Base-by-base conservation (phyloP, 2,797 vertebrate species). In the Syngnathus rostellatus region DNA sequence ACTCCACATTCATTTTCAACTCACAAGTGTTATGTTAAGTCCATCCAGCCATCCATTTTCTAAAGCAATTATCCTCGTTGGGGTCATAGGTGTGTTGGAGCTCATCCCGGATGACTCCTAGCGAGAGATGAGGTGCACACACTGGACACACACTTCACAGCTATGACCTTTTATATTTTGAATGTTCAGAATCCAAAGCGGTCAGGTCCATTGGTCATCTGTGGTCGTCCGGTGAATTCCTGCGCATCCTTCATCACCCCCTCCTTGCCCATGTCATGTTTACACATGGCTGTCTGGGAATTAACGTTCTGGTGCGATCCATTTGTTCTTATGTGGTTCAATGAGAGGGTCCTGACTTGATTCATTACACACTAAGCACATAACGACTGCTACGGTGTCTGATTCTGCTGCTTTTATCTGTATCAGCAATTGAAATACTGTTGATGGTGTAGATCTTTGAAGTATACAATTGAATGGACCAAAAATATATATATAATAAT, bases 241-340 rank as follows among this genome's bases (percentile, higher is more conserved):
- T 40, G 8, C 61, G 61, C 63, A 73, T 85, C 80, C 76, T 65
- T 84, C 83, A 80, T 76, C 23, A 63, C 65, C 68, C 31, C 72
- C 62, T 54, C 54, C 64, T 21, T 63, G 23, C 53, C 23, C 48
- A 9, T 51, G 53, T 54, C n/a, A 25, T 86, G 82, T 87, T 88
- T 87, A 83, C 62, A 76, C 73, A 80, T 72, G 80, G 83, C 70
- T 87, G 75, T 81, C 81, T 77, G 81, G 84, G 82, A 87, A 84
- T 83, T 80, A 82, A 68, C 39, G 21, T 76, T 83, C 72, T 82
- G 77, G 72, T 40, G 53, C 41, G 78, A 77, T 83, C 73, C 79
- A 83, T 86, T 86, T 81, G 69, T 80, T 76, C 76, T 72, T 78
- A 83, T 66, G 68, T 65, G 88, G 87, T 87, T 87, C 89, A 87